A percentile compares a stretch with the other conserved stretches of the same genome.
These are phyloP conservation scores for Bubo bubo DNA, from an alignment of 2,113 vertebrate species.

Conservation along the genomic window DNA sequence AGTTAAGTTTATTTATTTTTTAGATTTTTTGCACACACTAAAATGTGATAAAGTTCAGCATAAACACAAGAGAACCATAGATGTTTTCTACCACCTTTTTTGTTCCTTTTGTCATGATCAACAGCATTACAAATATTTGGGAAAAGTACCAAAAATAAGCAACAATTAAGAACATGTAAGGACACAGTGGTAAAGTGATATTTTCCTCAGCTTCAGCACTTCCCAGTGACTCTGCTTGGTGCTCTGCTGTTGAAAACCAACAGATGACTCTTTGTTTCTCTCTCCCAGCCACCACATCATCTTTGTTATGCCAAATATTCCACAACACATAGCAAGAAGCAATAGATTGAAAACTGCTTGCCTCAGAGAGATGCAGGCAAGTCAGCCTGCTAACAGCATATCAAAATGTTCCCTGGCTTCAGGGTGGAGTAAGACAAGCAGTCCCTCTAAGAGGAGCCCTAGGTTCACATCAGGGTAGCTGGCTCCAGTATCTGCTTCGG, in stretches of 20 bases:
- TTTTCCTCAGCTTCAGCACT: background rate
- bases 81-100: background rate
- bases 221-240: background rate
- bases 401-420: background rate
- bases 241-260: background rate
- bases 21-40: background rate
- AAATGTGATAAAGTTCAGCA: background rate
- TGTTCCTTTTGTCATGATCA: background rate
- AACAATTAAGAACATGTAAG: background rate
- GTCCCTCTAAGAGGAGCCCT: background rate
- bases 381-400: background rate
- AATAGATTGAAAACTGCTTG: background rate
- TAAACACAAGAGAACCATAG: background rate
- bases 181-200: background rate
- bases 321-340: background rate
- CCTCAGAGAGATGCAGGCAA: background rate
- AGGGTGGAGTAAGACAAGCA: no score
- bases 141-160: background rate
- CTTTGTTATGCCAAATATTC: background rate
- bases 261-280: background rate
- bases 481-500: background rate
- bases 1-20: background rate
- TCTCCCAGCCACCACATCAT: background rate
- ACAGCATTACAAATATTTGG: background rate
- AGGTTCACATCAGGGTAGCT: accelerated